These are phyloP conservation scores for Allophyes oxyacanthae DNA, from an alignment of 2,888 invertebrate genomes.

Conservation along the genomic window DNA sequence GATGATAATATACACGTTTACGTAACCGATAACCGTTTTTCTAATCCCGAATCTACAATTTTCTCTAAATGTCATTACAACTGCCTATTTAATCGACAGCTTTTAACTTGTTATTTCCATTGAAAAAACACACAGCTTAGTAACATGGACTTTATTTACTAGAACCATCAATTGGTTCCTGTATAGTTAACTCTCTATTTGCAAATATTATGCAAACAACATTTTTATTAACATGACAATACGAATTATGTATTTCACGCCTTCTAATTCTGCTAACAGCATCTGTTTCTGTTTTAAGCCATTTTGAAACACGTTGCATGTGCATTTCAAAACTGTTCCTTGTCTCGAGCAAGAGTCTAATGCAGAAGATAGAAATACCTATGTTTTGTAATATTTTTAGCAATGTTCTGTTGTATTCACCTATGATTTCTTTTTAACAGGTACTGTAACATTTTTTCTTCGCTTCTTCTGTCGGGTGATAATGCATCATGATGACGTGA, in stretches of 20 bases:
- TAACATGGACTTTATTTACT: too few species aligned
- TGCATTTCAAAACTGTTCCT: conserved; percentile 24
- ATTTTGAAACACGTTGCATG: conserved; percentile 31
- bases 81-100: too few species aligned
- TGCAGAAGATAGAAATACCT: conserved; percentile 2
- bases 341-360: conserved; percentile 4
- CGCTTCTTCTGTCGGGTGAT: not conserved
- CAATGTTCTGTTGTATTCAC: conserved; percentile 3
- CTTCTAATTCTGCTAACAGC: conserved; percentile 29
- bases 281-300: conserved; percentile 17
- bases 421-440: conserved; percentile 21
- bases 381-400: conserved; percentile 5
- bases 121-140: too few species aligned
- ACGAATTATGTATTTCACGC: conserved; percentile 27
- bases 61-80: too few species aligned
- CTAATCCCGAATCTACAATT: too few species aligned
- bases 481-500: too few species aligned
- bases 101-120: too few species aligned
- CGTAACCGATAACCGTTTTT: too few species aligned
- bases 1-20: too few species aligned
- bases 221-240: conserved; percentile 24
- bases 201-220: conserved; percentile 33
- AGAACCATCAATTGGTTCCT: not conserved
- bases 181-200: conserved; percentile 10
- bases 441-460: conserved; percentile 1